A percentile compares a stretch with the other conserved stretches of the same genome.
These are phyloP conservation scores for Apis dorsata DNA, from an alignment of 1,140 invertebrate genomes.

Conservation along the genomic window DNA sequence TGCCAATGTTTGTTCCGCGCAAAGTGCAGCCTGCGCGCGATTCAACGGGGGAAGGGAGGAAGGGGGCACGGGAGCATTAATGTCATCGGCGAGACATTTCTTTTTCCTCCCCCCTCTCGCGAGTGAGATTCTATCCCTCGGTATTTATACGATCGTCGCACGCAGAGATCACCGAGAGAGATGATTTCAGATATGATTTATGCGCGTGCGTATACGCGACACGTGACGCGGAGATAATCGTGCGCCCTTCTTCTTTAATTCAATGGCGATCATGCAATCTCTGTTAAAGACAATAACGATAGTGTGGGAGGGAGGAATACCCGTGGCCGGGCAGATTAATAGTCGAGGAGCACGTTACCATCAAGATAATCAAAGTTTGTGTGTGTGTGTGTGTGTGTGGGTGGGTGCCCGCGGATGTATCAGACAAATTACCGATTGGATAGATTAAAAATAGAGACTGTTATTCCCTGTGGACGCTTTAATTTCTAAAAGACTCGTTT, in stretches of 20 bases:
- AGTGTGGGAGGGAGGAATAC: background rate
- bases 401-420: background rate
- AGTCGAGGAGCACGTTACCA: slow-evolving; percentile 24
- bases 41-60: background rate
- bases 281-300: slow-evolving; percentile 22
- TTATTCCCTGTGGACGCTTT: too few relatives aligned
- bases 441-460: background rate
- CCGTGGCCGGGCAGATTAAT: slow-evolving; percentile 2
- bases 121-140: background rate
- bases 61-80: too few relatives aligned
- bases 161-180: too few relatives aligned
- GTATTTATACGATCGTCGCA: too few relatives aligned
- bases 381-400: too few relatives aligned
- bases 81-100: background rate
- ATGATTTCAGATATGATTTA: background rate
- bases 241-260: slow-evolving; percentile 8
- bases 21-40: background rate
- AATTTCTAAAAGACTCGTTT: too few relatives aligned
- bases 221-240: background rate
- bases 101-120: too few relatives aligned
- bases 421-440: background rate
- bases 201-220: background rate
- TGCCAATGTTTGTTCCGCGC: background rate
- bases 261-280: slow-evolving; percentile 10
- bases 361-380: slow-evolving; percentile 10